These are phyloP conservation scores for Nothoprocta pentlandii DNA, from an alignment of 2,113 vertebrate genomes.

Conservation along the genomic window DNA sequence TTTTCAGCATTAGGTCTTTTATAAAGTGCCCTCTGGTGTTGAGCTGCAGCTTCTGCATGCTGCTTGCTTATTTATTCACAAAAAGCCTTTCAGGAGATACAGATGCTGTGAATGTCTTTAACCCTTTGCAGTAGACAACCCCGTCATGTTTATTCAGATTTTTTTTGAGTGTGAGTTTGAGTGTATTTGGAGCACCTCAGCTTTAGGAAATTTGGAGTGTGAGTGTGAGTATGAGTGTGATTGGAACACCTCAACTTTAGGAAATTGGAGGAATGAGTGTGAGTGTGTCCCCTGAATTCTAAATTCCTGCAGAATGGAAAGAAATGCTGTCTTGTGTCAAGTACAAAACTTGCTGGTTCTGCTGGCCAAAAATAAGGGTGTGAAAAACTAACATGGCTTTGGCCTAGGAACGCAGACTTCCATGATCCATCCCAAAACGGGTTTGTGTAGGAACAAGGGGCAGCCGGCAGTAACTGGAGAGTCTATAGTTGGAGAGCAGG, in stretches of 20 bases:
- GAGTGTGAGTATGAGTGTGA: neutral
- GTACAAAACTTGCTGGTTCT: neutral
- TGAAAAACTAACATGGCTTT: neutral
- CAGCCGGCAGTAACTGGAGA: neutral
- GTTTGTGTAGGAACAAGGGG: neutral
- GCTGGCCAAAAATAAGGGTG: neutral
- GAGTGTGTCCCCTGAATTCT: neutral
- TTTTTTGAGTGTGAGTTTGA: no score
- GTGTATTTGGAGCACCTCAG: no score
- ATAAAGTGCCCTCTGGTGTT: constrained; percentile 76
- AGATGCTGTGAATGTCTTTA: neutral
- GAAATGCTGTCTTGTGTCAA: neutral
- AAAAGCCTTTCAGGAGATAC: neutral
- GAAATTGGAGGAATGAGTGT: neutral
- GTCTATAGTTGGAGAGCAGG: neutral
- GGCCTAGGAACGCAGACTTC: neutral
- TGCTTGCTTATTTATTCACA: neutral
- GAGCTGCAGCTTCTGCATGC: neutral
- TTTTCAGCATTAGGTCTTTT: constrained; percentile 34
- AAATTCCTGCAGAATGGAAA: neutral
- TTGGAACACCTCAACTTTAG: neutral
- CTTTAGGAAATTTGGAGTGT: neutral
- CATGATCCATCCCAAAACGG: neutral
- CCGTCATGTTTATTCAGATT: accelerated
- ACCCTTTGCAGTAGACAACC: neutral